phyloP scores from a whole-genome alignment of 2,888 invertebrate species.

The Vanessa cardui region DNA sequence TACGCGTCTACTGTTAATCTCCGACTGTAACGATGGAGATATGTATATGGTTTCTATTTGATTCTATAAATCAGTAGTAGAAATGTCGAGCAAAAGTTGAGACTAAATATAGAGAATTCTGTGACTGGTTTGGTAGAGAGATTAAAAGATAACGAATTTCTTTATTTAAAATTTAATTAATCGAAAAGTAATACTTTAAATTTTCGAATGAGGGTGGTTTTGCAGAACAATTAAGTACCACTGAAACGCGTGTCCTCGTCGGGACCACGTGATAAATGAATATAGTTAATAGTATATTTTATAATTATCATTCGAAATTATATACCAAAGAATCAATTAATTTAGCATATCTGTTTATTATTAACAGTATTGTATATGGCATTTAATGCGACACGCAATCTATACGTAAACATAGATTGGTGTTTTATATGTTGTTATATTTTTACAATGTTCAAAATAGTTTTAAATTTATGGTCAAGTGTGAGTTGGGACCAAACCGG shows the following conservation, averaged over 20 bases:
- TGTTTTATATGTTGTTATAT: slow-evolving; percentile 53
- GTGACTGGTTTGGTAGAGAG: slow-evolving; percentile 69
- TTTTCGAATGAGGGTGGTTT: slow-evolving; percentile 20
- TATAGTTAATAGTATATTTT: slow-evolving; percentile 29
- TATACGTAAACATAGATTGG: slow-evolving; percentile 67
- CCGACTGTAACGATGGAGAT: neutral
- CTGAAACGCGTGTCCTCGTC: slow-evolving; percentile 21
- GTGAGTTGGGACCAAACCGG: slow-evolving; percentile 77
- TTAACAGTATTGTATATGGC: slow-evolving; percentile 60
- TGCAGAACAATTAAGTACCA: slow-evolving; percentile 13
- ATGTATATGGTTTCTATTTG: too few relatives aligned
- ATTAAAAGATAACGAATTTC: slow-evolving; percentile 24
- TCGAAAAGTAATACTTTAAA: slow-evolving; percentile 18
- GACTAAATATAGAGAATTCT: slow-evolving; percentile 34
- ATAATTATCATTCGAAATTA: slow-evolving; percentile 28
- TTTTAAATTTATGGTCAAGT: slow-evolving; percentile 43
- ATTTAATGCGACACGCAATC: slow-evolving; percentile 71
- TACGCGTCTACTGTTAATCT: neutral
- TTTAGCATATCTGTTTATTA: slow-evolving; percentile 71
- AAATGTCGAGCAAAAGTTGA: slow-evolving; percentile 38
- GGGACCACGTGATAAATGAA: slow-evolving; percentile 30
- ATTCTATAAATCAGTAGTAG: slow-evolving; percentile 1
- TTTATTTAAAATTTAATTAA: slow-evolving; percentile 19
- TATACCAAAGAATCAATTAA: slow-evolving; percentile 62
- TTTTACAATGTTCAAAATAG: slow-evolving; percentile 46